A percentile compares a stretch with the other conserved stretches of the same genome.
Evolutionary conservation across 2,113 vertebrate genomes (phyloP).

Genomic region (Alectura lathami): DNA sequence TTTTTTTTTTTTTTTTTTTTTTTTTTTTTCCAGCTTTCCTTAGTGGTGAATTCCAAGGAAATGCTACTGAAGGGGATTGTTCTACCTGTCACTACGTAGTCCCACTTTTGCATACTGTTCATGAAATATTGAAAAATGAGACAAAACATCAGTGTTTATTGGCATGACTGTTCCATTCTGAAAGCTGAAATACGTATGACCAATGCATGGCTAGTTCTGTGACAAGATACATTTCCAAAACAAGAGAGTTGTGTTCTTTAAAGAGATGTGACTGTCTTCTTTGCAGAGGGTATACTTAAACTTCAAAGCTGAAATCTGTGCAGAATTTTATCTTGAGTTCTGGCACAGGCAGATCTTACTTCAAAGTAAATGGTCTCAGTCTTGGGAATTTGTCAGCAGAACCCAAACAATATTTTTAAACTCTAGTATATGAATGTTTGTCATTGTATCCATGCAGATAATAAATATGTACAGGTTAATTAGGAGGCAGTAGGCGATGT

Average conservation of each 20-base stretch:
- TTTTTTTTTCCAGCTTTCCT: background rate
- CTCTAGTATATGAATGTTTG: background rate
- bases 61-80: background rate
- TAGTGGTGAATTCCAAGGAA: background rate
- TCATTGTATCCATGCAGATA: background rate
- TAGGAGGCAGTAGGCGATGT: background rate
- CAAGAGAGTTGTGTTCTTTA: background rate
- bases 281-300: background rate
- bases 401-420: background rate
- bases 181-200: slow-evolving; percentile 48
- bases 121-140: slow-evolving; percentile 41
- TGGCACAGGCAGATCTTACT: background rate
- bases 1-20: background rate
- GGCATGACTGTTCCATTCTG: background rate
- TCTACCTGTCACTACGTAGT: background rate
- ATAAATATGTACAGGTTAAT: background rate
- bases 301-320: background rate
- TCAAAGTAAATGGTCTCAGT: background rate
- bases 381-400: background rate
- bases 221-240: background rate
- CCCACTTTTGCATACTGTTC: background rate
- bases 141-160: background rate
- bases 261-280: background rate
- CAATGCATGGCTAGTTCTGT: background rate
- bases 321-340: background rate